Base-by-base conservation (phyloP, 2,113 vertebrate genomes). In the Varanus komodoensis region DNA sequence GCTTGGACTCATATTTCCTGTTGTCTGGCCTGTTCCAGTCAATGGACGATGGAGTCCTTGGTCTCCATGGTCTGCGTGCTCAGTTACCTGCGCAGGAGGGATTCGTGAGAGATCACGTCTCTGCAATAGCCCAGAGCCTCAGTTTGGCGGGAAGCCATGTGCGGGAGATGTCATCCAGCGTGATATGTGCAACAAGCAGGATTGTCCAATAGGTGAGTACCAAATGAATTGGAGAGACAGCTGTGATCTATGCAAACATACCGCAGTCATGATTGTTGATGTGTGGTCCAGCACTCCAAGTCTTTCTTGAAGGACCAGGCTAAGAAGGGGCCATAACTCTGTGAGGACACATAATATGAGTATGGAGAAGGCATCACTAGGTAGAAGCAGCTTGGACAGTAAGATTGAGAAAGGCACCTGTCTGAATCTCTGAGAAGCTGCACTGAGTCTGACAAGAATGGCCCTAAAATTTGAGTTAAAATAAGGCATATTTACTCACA, bases 11-110 rank as follows among this genome's bases (percentile, higher is more conserved):
- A 29, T 91, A 8, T 93, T 54, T 29, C 82, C 15, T 11, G 67
- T 29, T 93, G 38, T 83, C 74, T 44, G 88, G 15, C 38, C 0
- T 89, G 1, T 93, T 86, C 23, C 90, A 99, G 99, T 99, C 21
- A 98, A 99, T 3, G 99, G 99, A 32, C 97, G 97, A 89, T 99
- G 99, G 99, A 98, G 99, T 82, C 99, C 98, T 3, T 99, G 99
- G 99, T 99, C 99, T 61, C 99, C 98, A 0, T 99, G 99, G 99
- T 99, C 99, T 2, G 95, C 97, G 86, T 99, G 99, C 94, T 98
- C 98, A 0, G 97, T 97, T 68, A 98, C 98, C 79, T 99, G 99
- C 57, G 98, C 97, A 1, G 98, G 99, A 52, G 99, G 99, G 38
- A 93, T 98, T 88, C 98, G 97, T 50, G 98, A 98, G 87, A 96